Evolutionary conservation across 2,113 vertebrate species (phyloP), one percentile per base, ranked within the genome.

Genomic region (Dipodomys spectabilis): DNA sequence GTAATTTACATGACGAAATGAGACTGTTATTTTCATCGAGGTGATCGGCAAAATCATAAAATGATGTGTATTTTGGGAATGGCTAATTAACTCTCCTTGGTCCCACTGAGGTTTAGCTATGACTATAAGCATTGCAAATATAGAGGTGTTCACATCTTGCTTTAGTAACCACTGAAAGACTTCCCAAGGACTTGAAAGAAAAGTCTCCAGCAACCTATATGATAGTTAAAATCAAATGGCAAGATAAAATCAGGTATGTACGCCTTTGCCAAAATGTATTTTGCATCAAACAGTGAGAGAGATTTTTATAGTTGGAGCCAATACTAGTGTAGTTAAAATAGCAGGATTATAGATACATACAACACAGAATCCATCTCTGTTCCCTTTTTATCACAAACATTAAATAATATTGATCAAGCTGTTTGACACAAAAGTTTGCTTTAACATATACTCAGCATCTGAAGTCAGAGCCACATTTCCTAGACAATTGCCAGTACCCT

Each of bases 361-460:
- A 82, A 60, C 53, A 81, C 7, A 82, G 90, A 96, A 71, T 95
- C 94, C 88, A 95, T 95, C 86, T 35, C n/a, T 82, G 95, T 32
- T n/a, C 88, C 62, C 35, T 78, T 97, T 97, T 94, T 94, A 93
- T 91, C 94, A 85, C 96, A 97, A 98, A 97, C 93, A 93, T 92
- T 97, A 96, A 93, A 82, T 94, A 96, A 92, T 95, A 97, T 94
- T 85, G 96, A 97, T 95, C 92, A 95, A 88, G 62, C 82, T 88
- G 86, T 97, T 97, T 86, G 97, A 79, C 97, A 97, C 89, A 96
- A 96, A 97, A 93, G 88, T 97, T 96, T 95, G 78, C 95, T 96
- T 92, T 86, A 89, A 84, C 81, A 28, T 28, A 57, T 82, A 96
- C 96, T 95, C 96, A 96, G 93, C 19, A 74, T 82, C 95, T 92